These are phyloP conservation scores for Trichopria drosophilae DNA, from an alignment of 2,888 invertebrate species.

Conservation along the genomic window DNA sequence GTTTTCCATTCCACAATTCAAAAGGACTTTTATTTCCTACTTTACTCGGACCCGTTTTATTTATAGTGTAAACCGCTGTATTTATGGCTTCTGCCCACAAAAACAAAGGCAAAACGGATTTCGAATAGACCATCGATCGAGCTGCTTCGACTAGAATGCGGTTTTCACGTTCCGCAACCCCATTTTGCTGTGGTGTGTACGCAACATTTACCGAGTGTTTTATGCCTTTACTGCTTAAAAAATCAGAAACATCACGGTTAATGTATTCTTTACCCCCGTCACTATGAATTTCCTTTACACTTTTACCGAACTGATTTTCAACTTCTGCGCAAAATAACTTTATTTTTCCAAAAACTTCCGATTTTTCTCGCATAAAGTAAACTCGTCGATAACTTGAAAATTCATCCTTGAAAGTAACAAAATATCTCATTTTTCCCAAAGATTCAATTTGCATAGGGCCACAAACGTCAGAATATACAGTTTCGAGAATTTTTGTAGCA, in stretches of 20 bases:
- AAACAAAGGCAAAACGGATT: conserved; percentile 20
- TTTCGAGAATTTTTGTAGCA: not conserved
- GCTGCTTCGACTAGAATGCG: conserved; percentile 24
- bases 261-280: conserved; percentile 34
- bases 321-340: conserved; percentile 11
- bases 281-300: conserved; percentile 31
- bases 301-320: conserved; percentile 26
- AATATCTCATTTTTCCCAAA: conserved; percentile 1
- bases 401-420: conserved; percentile 11
- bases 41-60: conserved; percentile 25
- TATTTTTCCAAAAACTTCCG: conserved; percentile 5
- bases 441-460: conserved; percentile 1
- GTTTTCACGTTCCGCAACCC: conserved; percentile 26
- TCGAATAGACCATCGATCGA: conserved; percentile 27
- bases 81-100: conserved; percentile 31
- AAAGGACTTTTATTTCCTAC: conserved; percentile 21
- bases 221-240: conserved; percentile 27
- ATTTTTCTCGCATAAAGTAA: conserved; percentile 12
- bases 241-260: conserved; percentile 20
- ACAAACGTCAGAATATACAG: conserved; percentile 1
- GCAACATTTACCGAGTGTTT: conserved; percentile 23
- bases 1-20: conserved; percentile 24
- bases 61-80: conserved; percentile 23
- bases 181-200: conserved; percentile 28
- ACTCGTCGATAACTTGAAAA: conserved; percentile 9